Evolutionary conservation across 2,797 vertebrate genomes (phyloP).

Genomic region (Kryptopterus vitreolus): DNA sequence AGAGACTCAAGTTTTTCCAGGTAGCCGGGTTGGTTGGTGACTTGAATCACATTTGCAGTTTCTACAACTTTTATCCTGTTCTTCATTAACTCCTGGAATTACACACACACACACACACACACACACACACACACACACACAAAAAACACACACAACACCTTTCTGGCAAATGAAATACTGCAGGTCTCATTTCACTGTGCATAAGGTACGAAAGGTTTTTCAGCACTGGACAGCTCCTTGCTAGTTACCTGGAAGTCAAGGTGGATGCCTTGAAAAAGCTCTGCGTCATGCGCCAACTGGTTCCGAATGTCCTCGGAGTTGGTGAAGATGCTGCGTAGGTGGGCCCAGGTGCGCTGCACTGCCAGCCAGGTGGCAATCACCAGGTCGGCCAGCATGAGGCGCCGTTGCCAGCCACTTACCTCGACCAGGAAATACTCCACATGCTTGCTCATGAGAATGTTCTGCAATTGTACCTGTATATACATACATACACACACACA

Average conservation of each 20-base stretch:
- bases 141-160: not conserved
- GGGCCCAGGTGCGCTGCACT: conserved; percentile 84
- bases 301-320: conserved; percentile 82
- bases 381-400: conserved; percentile 79
- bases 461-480: conserved; percentile 78
- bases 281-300: conserved; percentile 79
- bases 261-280: conserved; percentile 79
- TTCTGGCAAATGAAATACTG: not conserved
- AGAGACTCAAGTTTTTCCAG: conserved; percentile 75
- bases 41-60: conserved; percentile 74
- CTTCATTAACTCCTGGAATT: conserved; percentile 70
- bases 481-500: conserved; percentile 17
- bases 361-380: conserved; percentile 82
- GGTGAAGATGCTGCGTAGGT: conserved; percentile 84
- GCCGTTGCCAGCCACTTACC: conserved; percentile 81
- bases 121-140: not conserved
- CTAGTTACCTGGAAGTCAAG: conserved; percentile 74
- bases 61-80: conserved; percentile 67
- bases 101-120: conserved; percentile 12
- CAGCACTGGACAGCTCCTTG: too few relatives aligned
- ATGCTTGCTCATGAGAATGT: conserved; percentile 84
- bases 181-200: not conserved
- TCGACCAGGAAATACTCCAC: conserved; percentile 82
- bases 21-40: conserved; percentile 74
- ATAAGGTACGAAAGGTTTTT: too few relatives aligned